Percentiles rank a stretch among this genome's conserved stretches.
Conservation (phyloP, 2,888 invertebrate species). For the Fissipunctia ypsillon region DNA sequence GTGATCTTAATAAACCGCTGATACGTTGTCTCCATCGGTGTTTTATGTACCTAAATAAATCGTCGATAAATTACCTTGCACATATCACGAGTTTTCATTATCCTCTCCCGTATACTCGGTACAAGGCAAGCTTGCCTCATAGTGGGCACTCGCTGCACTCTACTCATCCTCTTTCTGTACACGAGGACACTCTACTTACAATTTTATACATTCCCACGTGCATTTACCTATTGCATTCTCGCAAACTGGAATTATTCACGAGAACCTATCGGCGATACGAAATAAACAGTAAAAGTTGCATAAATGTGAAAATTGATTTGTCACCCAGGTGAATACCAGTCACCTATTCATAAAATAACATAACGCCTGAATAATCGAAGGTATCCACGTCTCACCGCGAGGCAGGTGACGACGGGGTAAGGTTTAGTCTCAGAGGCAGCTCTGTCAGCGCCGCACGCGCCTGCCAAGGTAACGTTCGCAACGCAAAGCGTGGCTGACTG, state of each 20-base stretch:
- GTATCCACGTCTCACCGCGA: not conserved
- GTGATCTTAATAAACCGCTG: conserved; percentile 72
- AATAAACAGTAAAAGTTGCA: not conserved
- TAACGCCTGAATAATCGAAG: not conserved
- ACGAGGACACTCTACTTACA: not conserved
- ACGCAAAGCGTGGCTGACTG: not conserved
- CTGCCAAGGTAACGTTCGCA: not conserved
- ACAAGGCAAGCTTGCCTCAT: not conserved
- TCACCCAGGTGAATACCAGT: not conserved
- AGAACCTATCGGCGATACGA: not conserved
- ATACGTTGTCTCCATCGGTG: conserved; percentile 80
- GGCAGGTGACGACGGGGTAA: not conserved
- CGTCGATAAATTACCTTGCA: conserved; percentile 84
- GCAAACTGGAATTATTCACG: not conserved
- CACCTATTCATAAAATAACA: not conserved
- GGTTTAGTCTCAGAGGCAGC: not conserved
- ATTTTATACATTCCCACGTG: not conserved
- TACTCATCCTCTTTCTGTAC: not conserved
- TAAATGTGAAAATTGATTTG: not conserved
- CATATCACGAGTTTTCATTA: conserved; percentile 81
- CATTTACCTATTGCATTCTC: not conserved
- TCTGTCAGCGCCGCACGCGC: not conserved
- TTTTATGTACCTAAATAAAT: conserved; percentile 82
- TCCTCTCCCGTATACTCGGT: conserved; percentile 49
- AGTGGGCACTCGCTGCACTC: not conserved